Base-by-base conservation (phyloP, 2,113 vertebrate genomes). In the Eulacestoma nigropectus region DNA sequence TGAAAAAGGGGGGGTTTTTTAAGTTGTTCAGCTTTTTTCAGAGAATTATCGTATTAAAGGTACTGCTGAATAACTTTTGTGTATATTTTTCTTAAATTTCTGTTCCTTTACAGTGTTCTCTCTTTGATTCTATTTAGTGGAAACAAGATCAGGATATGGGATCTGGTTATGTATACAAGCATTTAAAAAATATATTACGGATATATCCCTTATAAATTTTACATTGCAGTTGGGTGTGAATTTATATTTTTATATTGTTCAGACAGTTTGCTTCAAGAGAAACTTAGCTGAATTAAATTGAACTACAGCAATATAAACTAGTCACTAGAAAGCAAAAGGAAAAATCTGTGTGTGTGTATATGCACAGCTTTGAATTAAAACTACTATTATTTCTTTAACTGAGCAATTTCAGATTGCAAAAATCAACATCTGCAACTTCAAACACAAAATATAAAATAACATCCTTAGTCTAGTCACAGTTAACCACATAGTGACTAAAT, bases 401-500 rank as follows among this genome's bases (percentile, higher is more conserved):
- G 39, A 87, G 47, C 39, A 27, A 53, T 78, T 93, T 85, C 33
- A 69, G 57, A 44, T 69, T 62, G 55, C n/a, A 88, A 77, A 87
- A 93, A 75, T 79, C 70, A 87, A 75, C 1, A 4, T 87, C 76
- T 92, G 55, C 60, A 87, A 72, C 90, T 97, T 96, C 80, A 96
- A 93, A 90, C 35, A 59, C 29, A 50, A 44, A 87, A 53, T 29
- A 84, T 60, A 72, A 78, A 92, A 83, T 42, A 95, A 82, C 69
- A 89, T 78, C 57, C 80, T 94, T 62, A 46, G 84, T 87, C 91
- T 87, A 88, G 93, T 93, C 90, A 32, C 80, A 93, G 93, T 76
- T 89, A 93, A 94, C 94, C 88, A 95, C 97, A 92, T 17, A 55
- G 44, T 42, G 46, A 95, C 90, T 97, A 96, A 97, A 97, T 93